Percentiles rank a stretch among this genome's conserved stretches.
Evolutionary conservation across 1,140 invertebrate genomes (phyloP).

Genomic region (Aculops lycopersici): DNA sequence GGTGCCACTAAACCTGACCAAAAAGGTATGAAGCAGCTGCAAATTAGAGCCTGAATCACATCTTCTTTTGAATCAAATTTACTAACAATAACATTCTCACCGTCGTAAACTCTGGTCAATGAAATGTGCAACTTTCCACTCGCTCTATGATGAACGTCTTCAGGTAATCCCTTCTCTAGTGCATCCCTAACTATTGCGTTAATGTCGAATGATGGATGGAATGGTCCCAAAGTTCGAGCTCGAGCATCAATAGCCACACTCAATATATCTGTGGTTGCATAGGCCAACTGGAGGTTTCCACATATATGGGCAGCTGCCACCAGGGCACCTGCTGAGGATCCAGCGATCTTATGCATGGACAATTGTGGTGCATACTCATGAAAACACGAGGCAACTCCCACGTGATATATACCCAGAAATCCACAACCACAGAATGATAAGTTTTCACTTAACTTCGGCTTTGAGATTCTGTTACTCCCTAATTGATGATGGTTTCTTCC

Average conservation of each 20-base stretch:
- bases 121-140: conserved; percentile 71
- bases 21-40: conserved; percentile 73
- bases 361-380: conserved; percentile 84
- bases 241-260: conserved; percentile 51
- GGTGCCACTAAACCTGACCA: conserved; percentile 81
- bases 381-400: conserved; percentile 80
- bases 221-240: conserved; percentile 50
- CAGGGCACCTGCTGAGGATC: conserved; percentile 78
- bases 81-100: conserved; percentile 70
- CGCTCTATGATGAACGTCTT: conserved; percentile 63
- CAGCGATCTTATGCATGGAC: conserved; percentile 58
- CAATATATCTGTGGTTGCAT: conserved; percentile 42
- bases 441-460: no score
- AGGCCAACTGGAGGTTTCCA: neutral
- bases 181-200: conserved; percentile 49
- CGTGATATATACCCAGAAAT: conserved; percentile 91
- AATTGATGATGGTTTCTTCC: no score
- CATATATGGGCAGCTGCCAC: conserved; percentile 40
- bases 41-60: conserved; percentile 45
- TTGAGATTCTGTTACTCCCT: no score
- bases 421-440: conserved; percentile 91
- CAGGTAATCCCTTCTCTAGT: conserved; percentile 48
- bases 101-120: conserved; percentile 54
- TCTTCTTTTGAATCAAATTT: conserved; percentile 68
- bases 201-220: conserved; percentile 77